phyloP scores from a whole-genome alignment of 53 echinoderm and acorn worm species.

The Henricia sp. region DNA sequence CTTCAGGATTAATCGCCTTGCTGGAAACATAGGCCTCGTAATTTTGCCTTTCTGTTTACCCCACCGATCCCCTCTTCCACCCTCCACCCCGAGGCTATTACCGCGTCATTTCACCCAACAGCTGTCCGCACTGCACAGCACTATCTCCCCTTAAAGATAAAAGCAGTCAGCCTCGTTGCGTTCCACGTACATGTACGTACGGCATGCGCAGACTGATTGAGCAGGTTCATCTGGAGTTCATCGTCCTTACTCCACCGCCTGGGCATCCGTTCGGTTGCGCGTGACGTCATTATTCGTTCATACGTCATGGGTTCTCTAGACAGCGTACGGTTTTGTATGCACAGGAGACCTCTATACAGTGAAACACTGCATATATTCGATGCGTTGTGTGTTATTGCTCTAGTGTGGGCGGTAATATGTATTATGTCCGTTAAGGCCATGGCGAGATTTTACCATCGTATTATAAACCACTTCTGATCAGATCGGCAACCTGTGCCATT shows the following conservation, averaged over 20 bases:
- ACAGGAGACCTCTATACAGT: too few species aligned
- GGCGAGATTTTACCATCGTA: not conserved
- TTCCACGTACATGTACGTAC: too few species aligned
- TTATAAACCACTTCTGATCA: not conserved
- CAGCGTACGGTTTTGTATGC: not conserved
- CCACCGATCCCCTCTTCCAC: not conserved
- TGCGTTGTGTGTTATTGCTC: not conserved
- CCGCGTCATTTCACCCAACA: not conserved
- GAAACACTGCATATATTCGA: not conserved
- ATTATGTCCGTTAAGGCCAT: not conserved
- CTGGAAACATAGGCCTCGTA: not conserved
- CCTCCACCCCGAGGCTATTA: not conserved
- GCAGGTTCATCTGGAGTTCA: constrained; percentile 30
- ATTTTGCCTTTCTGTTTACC: not conserved
- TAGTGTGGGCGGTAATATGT: not conserved
- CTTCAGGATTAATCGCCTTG: not conserved
- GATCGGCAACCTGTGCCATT: not conserved
- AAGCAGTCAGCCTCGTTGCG: not conserved
- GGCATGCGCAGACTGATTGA: not conserved
- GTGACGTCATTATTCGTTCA: constrained; percentile 36
- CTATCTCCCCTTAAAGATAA: not conserved
- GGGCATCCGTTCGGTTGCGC: not conserved
- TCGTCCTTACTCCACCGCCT: constrained; percentile 27
- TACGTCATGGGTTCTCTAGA: constrained; percentile 4
- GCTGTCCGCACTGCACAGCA: not conserved